Conservation (phyloP, 2,113 vertebrate species). For the Syngnathus scovelli region DNA sequence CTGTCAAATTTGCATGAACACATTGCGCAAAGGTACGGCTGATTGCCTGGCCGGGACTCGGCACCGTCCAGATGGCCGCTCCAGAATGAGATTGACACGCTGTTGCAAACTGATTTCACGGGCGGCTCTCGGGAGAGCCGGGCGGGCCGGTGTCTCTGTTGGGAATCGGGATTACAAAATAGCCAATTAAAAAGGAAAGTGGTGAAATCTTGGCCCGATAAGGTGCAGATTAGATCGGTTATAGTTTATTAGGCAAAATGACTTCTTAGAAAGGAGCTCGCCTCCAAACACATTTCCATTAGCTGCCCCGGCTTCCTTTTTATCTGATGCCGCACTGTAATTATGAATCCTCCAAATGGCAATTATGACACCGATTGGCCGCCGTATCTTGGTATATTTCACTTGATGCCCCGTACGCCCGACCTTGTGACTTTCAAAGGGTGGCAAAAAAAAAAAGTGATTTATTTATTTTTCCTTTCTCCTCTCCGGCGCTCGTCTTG, state of each 20-base stretch:
- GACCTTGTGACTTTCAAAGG: slow-evolving; percentile 37
- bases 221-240: slow-evolving; percentile 80
- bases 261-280: slow-evolving; percentile 76
- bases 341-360: slow-evolving; percentile 69
- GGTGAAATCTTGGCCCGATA: slow-evolving; percentile 89
- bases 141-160: slow-evolving; percentile 87
- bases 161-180: slow-evolving; percentile 99
- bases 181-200: slow-evolving; percentile 96
- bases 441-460: slow-evolving; percentile 44
- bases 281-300: slow-evolving; percentile 78
- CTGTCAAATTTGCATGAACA: slow-evolving; percentile 79
- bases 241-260: slow-evolving; percentile 82
- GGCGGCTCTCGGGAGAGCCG: slow-evolving; percentile 85
- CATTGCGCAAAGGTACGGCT: slow-evolving; percentile 78
- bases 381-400: slow-evolving; percentile 60
- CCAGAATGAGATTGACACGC: slow-evolving; percentile 92
- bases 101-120: slow-evolving; percentile 99
- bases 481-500: slow-evolving; percentile 61
- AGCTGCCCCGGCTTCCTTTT: slow-evolving; percentile 64
- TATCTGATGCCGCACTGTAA: slow-evolving; percentile 73
- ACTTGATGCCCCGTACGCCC: slow-evolving; percentile 57
- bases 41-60: slow-evolving; percentile 83
- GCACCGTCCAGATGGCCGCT: slow-evolving; percentile 94
- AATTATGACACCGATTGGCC: slow-evolving; percentile 66
- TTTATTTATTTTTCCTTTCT: slow-evolving; percentile 20